Conservation (phyloP, 2,113 vertebrate genomes). For the Entomyzon cyanotis region DNA sequence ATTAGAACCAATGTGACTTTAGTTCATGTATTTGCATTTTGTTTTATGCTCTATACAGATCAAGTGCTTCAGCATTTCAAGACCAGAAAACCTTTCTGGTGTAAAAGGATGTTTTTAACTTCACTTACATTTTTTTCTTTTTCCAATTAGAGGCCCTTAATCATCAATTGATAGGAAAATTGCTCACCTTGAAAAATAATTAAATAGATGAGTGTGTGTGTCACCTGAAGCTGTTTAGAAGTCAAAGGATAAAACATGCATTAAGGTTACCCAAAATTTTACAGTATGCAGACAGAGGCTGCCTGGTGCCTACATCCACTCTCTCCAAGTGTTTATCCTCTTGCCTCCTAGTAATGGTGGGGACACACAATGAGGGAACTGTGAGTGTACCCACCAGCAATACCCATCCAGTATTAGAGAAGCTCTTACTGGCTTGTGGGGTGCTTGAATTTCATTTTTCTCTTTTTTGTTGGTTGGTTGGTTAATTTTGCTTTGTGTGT, state of each 20-base stretch:
- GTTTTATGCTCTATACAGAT: neutral
- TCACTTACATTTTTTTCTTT: neutral
- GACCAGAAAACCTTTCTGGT: neutral
- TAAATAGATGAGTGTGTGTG: neutral
- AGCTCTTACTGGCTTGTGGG: neutral
- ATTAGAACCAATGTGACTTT: neutral
- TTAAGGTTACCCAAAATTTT: neutral
- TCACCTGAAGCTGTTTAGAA: neutral
- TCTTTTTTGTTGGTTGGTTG: neutral
- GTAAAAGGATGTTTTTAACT: neutral
- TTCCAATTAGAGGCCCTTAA: neutral
- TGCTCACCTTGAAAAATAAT: neutral
- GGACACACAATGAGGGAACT: neutral
- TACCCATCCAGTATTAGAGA: neutral
- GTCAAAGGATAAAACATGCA: neutral
- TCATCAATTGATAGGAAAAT: neutral
- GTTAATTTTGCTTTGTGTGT: no score
- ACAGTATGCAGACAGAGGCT: fast-evolving
- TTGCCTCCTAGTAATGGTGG: neutral
- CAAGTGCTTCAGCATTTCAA: neutral
- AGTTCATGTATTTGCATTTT: neutral
- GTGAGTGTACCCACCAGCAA: neutral
- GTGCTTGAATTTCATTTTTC: neutral
- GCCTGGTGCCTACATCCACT: neutral
- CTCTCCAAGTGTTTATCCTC: neutral